Conservation (phyloP, 2,113 vertebrate genomes). For the Lamprologus callipterus region DNA sequence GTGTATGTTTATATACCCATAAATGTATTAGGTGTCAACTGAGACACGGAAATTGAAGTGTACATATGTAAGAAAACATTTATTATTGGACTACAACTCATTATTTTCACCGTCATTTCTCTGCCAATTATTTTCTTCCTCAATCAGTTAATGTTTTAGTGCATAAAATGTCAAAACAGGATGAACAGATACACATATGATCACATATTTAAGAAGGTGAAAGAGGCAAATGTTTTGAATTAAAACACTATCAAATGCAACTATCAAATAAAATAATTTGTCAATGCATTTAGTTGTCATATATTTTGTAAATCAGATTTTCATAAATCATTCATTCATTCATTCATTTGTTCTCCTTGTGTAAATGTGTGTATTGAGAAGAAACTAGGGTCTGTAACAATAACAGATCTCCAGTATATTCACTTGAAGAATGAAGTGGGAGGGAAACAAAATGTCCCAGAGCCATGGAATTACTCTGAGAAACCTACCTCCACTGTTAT, state of each 20-base stretch:
- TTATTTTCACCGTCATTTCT: background rate
- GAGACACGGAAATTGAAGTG: background rate
- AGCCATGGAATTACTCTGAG: background rate
- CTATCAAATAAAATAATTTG: background rate
- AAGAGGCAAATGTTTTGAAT: background rate
- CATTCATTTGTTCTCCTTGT: background rate
- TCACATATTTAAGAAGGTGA: background rate
- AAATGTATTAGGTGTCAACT: background rate
- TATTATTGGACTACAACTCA: background rate
- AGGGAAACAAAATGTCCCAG: background rate
- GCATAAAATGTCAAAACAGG: background rate
- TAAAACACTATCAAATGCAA: background rate
- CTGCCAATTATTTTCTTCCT: background rate
- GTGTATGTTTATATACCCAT: background rate
- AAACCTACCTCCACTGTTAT: background rate
- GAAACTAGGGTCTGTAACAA: background rate
- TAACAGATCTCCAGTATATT: background rate
- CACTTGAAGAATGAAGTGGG: background rate
- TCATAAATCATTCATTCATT: background rate
- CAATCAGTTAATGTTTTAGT: background rate
- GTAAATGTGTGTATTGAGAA: background rate
- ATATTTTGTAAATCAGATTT: background rate
- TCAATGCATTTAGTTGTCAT: background rate
- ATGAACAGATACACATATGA: background rate
- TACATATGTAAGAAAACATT: background rate